Base-by-base conservation (phyloP, 2,113 vertebrate species). In the Neopipo cinnamomea region DNA sequence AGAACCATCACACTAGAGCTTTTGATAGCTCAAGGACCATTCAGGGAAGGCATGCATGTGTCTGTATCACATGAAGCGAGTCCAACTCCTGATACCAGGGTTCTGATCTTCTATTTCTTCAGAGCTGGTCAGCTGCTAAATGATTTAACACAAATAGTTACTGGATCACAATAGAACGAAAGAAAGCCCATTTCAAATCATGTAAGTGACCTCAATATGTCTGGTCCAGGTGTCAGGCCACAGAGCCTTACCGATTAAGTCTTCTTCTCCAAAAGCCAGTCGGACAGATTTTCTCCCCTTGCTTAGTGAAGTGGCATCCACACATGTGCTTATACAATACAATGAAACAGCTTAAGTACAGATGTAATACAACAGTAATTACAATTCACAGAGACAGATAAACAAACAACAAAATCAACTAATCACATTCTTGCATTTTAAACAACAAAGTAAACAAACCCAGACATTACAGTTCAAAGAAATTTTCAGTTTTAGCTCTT, bases 131-230 rank as follows among this genome's bases (percentile, higher is more conserved):
- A 92, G 96, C 95, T 98, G 97, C 97, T 97, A 95, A 97, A 97
- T 93, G 97, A 97, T 97, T 98, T 97, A 97, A 97, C 97, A 98
- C 85, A 98, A 98, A 98, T 21, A 97, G 94, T 97, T 98, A 97
- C 87, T 96, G 93, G 91, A 97, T 96, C 97, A 97, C 95, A 97
- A 79, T 95, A 97, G 91, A 98, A 97, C 50, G 85, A 97, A 96
- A 92, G 84, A 97, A 95, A 98, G 72, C 90, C 91, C 79, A 96
- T 95, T 98, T 97, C 68, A 92, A 98, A 98, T 94, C 97, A 97
- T 27, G 62, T 94, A 98, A 98, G 95, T 96, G 96, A 97, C 87
- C 97, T 96, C 59, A 94, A 85, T 95, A 78, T 96, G 94, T 96
- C 95, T 97, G 92, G 75, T 98, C 72, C 97, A 95, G 95, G 93